Evolutionary conservation across 2,797 vertebrate genomes (phyloP).

Genomic region (Mormyrops attenuatus): DNA sequence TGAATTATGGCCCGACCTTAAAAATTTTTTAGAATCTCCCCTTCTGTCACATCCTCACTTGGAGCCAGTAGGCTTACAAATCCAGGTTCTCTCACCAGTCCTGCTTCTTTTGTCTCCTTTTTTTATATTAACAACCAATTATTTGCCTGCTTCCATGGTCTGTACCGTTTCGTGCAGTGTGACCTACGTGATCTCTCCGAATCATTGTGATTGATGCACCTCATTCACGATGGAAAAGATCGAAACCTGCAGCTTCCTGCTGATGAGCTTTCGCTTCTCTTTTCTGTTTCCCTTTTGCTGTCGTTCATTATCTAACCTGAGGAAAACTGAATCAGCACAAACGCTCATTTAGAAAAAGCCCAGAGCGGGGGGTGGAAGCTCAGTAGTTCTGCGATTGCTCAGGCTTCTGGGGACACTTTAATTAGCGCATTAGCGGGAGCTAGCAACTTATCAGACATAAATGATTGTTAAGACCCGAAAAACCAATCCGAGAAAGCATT

Average conservation of each 20-base stretch:
- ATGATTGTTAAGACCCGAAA: background rate
- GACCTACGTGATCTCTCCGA: background rate
- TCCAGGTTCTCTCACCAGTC: background rate
- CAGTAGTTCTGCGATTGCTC: background rate
- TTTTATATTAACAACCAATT: background rate
- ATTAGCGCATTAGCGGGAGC: background rate
- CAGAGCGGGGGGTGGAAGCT: background rate
- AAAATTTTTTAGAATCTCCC: background rate
- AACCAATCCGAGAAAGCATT: background rate
- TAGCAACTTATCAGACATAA: background rate
- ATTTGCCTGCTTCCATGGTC: background rate
- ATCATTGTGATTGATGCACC: background rate
- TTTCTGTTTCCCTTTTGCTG: background rate
- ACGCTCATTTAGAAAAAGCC: background rate
- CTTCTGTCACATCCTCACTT: background rate
- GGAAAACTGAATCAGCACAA: background rate
- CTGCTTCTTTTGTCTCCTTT: background rate
- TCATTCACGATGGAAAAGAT: background rate
- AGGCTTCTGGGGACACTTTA: background rate
- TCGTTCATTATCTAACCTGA: background rate
- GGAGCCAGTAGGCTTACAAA: background rate
- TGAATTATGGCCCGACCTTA: background rate
- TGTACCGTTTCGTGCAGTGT: background rate
- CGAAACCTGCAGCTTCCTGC: background rate
- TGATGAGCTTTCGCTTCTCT: background rate